Evolutionary conservation across 2,888 invertebrate genomes (phyloP), one percentile per base, ranked within the genome.

Genomic region (Oligia strigilis): DNA sequence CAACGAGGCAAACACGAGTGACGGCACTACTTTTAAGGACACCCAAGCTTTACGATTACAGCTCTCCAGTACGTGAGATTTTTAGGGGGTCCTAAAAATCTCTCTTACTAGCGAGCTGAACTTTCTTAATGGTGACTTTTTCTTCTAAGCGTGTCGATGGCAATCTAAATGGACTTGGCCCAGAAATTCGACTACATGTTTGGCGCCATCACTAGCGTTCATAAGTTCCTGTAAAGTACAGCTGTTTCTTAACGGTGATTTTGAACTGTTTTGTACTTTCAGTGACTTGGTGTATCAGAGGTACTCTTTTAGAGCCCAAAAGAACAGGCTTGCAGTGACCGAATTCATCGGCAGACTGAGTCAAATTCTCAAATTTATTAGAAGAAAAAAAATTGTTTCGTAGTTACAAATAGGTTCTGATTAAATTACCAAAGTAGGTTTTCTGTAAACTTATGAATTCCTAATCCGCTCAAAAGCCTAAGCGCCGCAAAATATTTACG

Each of bases 391-490:
- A 29, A n/a, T 60, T 13, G n/a, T n/a, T 13, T 29, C n/a, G n/a
- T 29, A 29, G 36, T 17, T 29, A 29, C 29, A 64, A 65, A 65
- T 23, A 13, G 23, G 11, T 19, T 11, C 40, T 23, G 65, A 65
- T 65, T 40, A 65, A 65, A 65, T 40, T 11, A 65, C 4, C 65
- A 23, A 40, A 40, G 40, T 40, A 65, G 5, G 23, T 65, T 65
- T 23, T 13, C 40, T 65, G 65, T 23, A 11, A 65, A 40, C 23
- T 36, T 23, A 72, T 55, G 17, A 69, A 55, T 40, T 40, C 58
- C 4, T 70, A 70, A 72, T 73, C 70, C 29, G 8, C 14, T 58
- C 23, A 1, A 66, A 60, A 85, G 49, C 43, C 36, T 62, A 80
- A 71, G 40, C 70, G 62, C 70, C 65, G 66, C 70, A 64, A 23